Evolutionary conservation across 2,888 invertebrate species (phyloP).

Genomic region (Mylabris sibirica): DNA sequence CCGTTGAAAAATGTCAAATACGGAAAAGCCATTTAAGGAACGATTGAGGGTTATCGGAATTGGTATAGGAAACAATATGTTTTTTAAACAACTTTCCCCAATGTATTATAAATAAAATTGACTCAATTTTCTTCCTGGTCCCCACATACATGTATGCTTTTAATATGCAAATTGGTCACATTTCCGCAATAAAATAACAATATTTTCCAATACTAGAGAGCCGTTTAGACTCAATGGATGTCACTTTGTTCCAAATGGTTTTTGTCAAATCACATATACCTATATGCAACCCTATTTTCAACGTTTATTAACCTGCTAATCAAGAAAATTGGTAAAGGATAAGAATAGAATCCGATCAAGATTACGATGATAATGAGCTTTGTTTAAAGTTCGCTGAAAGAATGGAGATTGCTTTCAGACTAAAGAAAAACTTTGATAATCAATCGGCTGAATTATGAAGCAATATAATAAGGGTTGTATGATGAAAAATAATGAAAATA

Average conservation of each 20-base stretch:
- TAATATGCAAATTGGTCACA: conserved; percentile 33
- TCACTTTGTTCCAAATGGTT: conserved; percentile 18
- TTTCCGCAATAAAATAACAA: conserved; percentile 34
- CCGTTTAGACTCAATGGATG: conserved; percentile 23
- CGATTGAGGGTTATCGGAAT: conserved; percentile 12
- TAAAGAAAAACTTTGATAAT: too few species aligned
- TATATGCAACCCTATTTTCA: neutral
- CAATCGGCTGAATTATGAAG: too few species aligned
- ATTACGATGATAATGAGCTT: too few species aligned
- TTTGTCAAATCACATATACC: neutral
- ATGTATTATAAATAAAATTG: conserved; percentile 24
- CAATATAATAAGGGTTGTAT: too few species aligned
- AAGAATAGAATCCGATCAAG: too few species aligned
- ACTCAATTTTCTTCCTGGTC: conserved; percentile 28
- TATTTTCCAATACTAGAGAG: conserved; percentile 31
- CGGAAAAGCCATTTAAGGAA: neutral
- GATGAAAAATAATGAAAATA: too few species aligned
- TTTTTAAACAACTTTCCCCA: conserved; percentile 19
- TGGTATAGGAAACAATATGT: conserved; percentile 19
- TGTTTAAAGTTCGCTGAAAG: too few species aligned
- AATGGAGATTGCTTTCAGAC: too few species aligned
- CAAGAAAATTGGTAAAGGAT: too few species aligned
- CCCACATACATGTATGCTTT: conserved; percentile 26
- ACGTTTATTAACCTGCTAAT: neutral
- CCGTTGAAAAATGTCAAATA: neutral